A percentile compares a stretch with the other conserved stretches of the same genome.
These are phyloP conservation scores for Odontocolon sp. DNA, from an alignment of 2,888 invertebrate species.

Conservation along the genomic window DNA sequence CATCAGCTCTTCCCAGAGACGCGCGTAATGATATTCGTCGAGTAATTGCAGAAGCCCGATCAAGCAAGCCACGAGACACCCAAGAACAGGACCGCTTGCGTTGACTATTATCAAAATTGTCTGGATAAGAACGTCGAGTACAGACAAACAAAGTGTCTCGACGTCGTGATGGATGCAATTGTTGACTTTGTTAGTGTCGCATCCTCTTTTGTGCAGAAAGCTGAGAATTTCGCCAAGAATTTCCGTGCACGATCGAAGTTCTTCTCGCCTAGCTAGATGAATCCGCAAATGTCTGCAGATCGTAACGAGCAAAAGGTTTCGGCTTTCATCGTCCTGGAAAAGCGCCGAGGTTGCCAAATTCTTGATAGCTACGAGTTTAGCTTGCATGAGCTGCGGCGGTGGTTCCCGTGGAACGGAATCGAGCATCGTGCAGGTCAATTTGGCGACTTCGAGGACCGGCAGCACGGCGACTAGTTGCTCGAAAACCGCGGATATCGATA, in stretches of 20 bases:
- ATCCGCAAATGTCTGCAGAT: conserved; percentile 93
- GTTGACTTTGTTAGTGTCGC: conserved; percentile 83
- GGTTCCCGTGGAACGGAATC: conserved; percentile 88
- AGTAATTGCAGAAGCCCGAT: conserved; percentile 92
- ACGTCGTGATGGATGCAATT: conserved; percentile 89
- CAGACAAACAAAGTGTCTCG: conserved; percentile 90
- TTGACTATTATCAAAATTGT: conserved; percentile 92
- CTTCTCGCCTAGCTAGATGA: conserved; percentile 91
- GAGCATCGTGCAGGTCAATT: conserved; percentile 90
- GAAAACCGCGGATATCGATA: conserved; percentile 92
- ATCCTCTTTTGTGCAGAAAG: conserved; percentile 83
- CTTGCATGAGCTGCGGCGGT: conserved; percentile 87
- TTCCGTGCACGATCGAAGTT: conserved; percentile 91
- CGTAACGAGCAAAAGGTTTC: conserved; percentile 90
- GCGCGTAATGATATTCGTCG: conserved; percentile 93
- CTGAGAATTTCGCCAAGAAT: conserved; percentile 93
- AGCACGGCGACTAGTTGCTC: conserved; percentile 90
- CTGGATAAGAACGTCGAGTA: conserved; percentile 92
- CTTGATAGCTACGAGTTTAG: conserved; percentile 91
- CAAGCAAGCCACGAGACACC: conserved; percentile 93
- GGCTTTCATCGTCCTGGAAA: conserved; percentile 91
- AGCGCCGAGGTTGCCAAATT: conserved; percentile 89
- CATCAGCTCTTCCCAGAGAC: conserved; percentile 91
- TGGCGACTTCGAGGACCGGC: conserved; percentile 89
- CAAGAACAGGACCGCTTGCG: conserved; percentile 87